Evolutionary conservation across 1,140 invertebrate species (phyloP), one percentile per base, ranked within the genome.

Genomic region (Lutraria rhynchaena): DNA sequence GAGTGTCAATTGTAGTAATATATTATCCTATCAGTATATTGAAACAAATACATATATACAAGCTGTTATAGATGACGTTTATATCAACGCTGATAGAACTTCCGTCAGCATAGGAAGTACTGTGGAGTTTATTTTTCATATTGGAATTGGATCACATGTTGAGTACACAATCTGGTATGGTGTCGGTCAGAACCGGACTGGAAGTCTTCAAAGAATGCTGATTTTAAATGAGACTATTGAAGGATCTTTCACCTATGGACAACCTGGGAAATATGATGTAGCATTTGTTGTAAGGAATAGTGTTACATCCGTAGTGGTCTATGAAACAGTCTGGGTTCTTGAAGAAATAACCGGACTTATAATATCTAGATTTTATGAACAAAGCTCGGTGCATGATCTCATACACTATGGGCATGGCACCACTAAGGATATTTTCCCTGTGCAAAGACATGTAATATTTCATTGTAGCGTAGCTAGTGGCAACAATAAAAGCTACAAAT

Each of bases 1-100:
- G 2, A 17, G 19, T 13, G 77, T 85, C 0, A 86, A 85, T 33
- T 86, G 85, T 69, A 85, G 80, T 53, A 86, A 86, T 44, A 41
- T 51, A 27, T 24, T 86, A 13, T 83, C 77, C 46, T 78, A 37
- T 46, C 77, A 85, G 57, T 49, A 63, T 1, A 51, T 86, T 9
- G 61, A 77, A 63, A 51, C 77, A 9, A 49, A 24, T 29, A 67
- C 83, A 33, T 57, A 81, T n/a, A 51, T 85, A 31, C 76, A 86
- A 57, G 69, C 67, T 24, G 78, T 65, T n/a, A 55, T 86, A 15
- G n/a, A 37, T 5, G 63, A 57, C 24, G 71, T 81, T 2, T 15
- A 19, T 31, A 53, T 83, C 5, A 49, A 5, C 7, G 65, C 69
- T 41, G 75, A 78, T 44, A 71, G 67, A 35, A 44, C n/a, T 1